Conservation (phyloP, 2,797 vertebrate genomes). For the Neosalanx taihuensis region DNA sequence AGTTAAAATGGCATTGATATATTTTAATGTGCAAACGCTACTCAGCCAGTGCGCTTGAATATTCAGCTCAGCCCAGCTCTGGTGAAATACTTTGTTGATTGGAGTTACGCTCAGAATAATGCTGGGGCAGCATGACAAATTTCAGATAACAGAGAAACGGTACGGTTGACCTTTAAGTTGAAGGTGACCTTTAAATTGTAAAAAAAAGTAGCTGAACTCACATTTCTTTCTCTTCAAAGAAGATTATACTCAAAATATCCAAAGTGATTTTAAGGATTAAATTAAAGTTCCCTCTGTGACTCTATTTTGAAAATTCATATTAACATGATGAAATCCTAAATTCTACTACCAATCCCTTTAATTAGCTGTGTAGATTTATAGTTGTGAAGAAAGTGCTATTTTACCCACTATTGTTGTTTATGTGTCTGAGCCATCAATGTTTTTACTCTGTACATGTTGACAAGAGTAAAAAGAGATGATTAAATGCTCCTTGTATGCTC, state of each 20-base stretch:
- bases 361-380: background rate
- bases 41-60: too few relatives aligned
- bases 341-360: background rate
- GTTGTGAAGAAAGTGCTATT: background rate
- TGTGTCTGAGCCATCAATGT: background rate
- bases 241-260: background rate
- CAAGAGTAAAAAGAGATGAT: too few relatives aligned
- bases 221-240: background rate
- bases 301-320: background rate
- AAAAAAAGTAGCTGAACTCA: background rate
- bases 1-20: background rate
- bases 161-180: background rate
- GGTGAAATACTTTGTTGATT: background rate
- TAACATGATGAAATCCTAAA: background rate
- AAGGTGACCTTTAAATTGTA: too few relatives aligned
- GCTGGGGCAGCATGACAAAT: background rate
- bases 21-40: too few relatives aligned
- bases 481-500: too few relatives aligned
- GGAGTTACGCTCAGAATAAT: background rate
- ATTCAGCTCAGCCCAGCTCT: background rate
- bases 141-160: background rate
- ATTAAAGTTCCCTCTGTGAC: background rate
- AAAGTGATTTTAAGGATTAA: background rate
- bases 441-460: background rate
- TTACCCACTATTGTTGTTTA: background rate